Percentiles rank a stretch among this genome's conserved stretches.
phyloP scores from a whole-genome alignment of 2,888 invertebrate species.

The Arctia plantaginis region DNA sequence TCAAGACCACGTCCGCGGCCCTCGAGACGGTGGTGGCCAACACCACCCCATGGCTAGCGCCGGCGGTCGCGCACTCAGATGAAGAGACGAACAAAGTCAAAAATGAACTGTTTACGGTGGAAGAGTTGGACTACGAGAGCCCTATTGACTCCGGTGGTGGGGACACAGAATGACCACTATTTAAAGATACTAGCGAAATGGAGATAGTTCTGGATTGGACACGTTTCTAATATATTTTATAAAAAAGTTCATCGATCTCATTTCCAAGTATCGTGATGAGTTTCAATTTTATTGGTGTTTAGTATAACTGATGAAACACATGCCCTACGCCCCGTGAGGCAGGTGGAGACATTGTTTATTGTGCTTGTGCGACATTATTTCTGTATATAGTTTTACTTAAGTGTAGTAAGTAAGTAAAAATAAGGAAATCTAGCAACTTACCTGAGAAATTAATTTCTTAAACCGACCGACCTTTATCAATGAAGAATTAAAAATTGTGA shows the following conservation, averaged over 20 bases:
- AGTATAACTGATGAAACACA: not conserved
- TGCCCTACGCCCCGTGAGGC: not conserved
- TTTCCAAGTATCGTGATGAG: not conserved
- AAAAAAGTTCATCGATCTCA: not conserved
- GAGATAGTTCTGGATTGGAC: conserved; percentile 9
- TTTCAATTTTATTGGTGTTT: not conserved
- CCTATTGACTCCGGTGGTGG: not conserved
- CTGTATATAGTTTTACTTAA: not conserved
- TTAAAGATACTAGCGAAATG: not conserved
- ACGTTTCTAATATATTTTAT: conserved; percentile 1
- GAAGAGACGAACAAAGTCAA: not conserved
- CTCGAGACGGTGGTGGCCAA: not conserved
- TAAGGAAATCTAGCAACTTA: no score
- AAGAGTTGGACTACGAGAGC: conserved; percentile 5
- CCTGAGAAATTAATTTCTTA: not conserved
- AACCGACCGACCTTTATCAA: no score
- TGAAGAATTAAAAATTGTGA: no score
- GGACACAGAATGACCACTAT: conserved; percentile 9
- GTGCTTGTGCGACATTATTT: no score
- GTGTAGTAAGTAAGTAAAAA: not conserved
- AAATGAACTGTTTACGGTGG: conserved; percentile 5
- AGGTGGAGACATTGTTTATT: not conserved
- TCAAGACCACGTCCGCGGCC: conserved; percentile 17
- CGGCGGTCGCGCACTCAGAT: not conserved
- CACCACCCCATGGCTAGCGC: not conserved